These are phyloP conservation scores for Anthopleura sola DNA, from an alignment of 64 coral and sea anemone species.

Conservation along the genomic window DNA sequence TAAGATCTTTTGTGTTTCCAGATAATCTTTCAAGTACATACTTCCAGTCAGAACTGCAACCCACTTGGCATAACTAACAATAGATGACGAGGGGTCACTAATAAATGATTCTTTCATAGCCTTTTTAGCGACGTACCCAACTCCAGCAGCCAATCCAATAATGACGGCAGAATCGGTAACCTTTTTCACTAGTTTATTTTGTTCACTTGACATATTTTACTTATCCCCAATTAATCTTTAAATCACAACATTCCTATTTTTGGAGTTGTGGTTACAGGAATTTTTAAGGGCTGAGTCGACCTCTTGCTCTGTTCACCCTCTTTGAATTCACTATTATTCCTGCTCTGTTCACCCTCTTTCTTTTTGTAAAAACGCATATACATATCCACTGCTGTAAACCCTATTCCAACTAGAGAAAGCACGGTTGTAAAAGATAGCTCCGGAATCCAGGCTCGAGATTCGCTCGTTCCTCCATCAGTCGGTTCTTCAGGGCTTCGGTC, in stretches of 20 bases:
- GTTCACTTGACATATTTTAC: not conserved
- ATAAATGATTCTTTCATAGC: slow-evolving; percentile 41
- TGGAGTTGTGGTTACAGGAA: slow-evolving; percentile 32
- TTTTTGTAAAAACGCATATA: slow-evolving; percentile 41
- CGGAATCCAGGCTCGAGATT: slow-evolving; percentile 54
- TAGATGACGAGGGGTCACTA: slow-evolving; percentile 15
- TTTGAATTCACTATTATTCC: too few species aligned
- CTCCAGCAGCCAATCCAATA: slow-evolving; percentile 26
- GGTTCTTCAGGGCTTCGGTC: slow-evolving; percentile 16
- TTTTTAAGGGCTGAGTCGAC: slow-evolving; percentile 37
- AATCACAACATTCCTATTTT: slow-evolving; percentile 43
- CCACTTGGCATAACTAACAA: slow-evolving; percentile 30
- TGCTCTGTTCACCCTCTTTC: too few species aligned
- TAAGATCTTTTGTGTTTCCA: slow-evolving; percentile 43
- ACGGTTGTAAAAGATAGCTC: slow-evolving; percentile 64
- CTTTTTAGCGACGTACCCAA: slow-evolving; percentile 34
- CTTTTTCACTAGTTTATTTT: slow-evolving; percentile 38
- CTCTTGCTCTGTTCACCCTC: too few species aligned
- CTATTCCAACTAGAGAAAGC: slow-evolving; percentile 46
- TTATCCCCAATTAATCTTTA: slow-evolving; percentile 20
- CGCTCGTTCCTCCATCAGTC: slow-evolving; percentile 6
- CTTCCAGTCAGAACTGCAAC: slow-evolving; percentile 1
- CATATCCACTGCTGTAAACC: slow-evolving; percentile 56
- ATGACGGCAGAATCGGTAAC: not conserved
- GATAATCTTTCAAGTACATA: slow-evolving; percentile 37